Base-by-base conservation (phyloP, 2,113 vertebrate species). In the Antechinus stuartii region DNA sequence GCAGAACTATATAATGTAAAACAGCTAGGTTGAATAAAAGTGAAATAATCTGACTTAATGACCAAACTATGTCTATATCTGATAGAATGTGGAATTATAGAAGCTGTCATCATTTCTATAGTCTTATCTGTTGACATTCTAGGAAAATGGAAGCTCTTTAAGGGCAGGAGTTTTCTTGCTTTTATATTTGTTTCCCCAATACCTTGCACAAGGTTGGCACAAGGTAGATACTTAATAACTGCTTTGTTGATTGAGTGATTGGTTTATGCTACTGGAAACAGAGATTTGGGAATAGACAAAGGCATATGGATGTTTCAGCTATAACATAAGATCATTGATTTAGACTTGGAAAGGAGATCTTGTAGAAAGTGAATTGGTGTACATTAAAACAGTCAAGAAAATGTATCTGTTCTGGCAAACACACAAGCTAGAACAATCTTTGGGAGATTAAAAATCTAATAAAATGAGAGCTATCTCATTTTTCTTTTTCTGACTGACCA, bases 51-150 rank as follows among this genome's bases (percentile, higher is more conserved):
- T 95, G 3, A 94, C 49, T 95, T 47, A 90, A 42, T 90, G 90
- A 54, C 16, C 49, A 35, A 68, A 35, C 76, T 93, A 26, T 49
- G 57, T 53, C 90, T 92, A 91, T 84, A 84, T 22, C 0, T 1
- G 95, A 91, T 92, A 89, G 94, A 96, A 96, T 42, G 12, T 56
- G 89, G 89, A 35, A 91, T 91, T 90, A 92, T 30, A 92, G 96
- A 93, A 89, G 11, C 10, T 23, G 25, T 26, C 95, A 61, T 95
- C 89, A 89, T 95, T 57, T 94, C 68, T 84, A 42, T 8, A 84
- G 35, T 19, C 14, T 68, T 42, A 76, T 22, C 16, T 42, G 68
- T 84, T 84, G n/a, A 23, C 7, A 84, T 84, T 84, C 30, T n/a
- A 76, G 14, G 30, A 76, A n/a, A 76, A n/a, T 76, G 5, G 2